Base-by-base conservation (phyloP, 2,113 vertebrate species). In the Agapornis roseicollis region DNA sequence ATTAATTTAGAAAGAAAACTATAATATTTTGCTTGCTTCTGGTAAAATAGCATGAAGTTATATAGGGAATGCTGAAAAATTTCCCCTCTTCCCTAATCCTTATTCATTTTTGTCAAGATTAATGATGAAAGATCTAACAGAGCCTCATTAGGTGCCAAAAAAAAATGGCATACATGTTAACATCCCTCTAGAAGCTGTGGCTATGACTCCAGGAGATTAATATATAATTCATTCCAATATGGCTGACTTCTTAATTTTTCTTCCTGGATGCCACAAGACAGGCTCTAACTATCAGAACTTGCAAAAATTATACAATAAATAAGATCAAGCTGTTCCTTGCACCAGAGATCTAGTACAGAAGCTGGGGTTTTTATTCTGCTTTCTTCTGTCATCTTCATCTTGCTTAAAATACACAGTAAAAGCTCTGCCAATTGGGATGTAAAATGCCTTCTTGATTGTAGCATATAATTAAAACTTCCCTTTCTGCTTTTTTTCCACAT, bases 391-490 rank as follows among this genome's bases (percentile, higher is more conserved):
- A 86, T 89, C 76, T 95, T 96, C 91, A 91, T 95, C 88, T 89
- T 94, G 90, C 95, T 94, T 95, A 97, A 97, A 97, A 97, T 97
- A 96, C 64, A 95, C 90, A 90, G 81, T 80, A 90, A 92, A 46
- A 89, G 55, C 87, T 92, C 84, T 97, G 91, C 94, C 94, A 97
- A 89, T 82, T 94, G 93, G 90, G 86, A 94, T 95, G 88, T 66
- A 94, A 96, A 96, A 96, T 95, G 94, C 68, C 52, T 93, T 90
- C 95, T 91, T 97, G 95, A 95, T 97, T 94, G 86, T 96, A 93
- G 87, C 88, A 82, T 96, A 95, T 97, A 97, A 97, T 97, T 96
- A 96, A 96, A 97, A 90, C 93, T 85, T 86, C 58, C 61, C 84
- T 91, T 96, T 97, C 84, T 96, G 60, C 73, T 94, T 87, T 93